Base-by-base conservation (phyloP, 2,113 vertebrate genomes). In the Amazona vittata region DNA sequence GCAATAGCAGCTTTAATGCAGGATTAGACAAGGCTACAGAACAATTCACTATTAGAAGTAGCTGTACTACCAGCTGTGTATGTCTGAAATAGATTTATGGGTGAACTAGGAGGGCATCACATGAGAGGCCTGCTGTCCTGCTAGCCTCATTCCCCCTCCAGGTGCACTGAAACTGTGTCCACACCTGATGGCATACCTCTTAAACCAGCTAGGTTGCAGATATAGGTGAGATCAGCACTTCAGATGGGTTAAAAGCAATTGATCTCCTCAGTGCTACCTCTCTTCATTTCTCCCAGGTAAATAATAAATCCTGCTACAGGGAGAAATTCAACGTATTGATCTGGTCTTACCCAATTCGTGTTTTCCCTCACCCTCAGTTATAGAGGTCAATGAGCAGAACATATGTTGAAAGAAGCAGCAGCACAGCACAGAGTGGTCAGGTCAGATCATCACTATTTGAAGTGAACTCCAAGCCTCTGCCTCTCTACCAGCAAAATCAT, bases 401-500 rank as follows among this genome's bases (percentile, higher is more conserved):
- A 83, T 53, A 62, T 20, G 24, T 41, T 59, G 79, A 94, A 84
- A 88, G 50, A 28, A 83, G 74, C 78, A 79, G 73, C 43, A 95
- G 65, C 39, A 84, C 84, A 76, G 52, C 68, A 90, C 33, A 77
- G 65, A 65, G 75, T 80, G 67, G 78, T 94, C 73, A 83, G 74
- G 95, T 93, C 80, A 79, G 85, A 94, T 44, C 74, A 83, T 85
- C 59, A 78, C 76, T 89, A 22, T 83, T 94, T 83, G 83, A 69
- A 91, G 84, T 92, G 96, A 97, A 89, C 76, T 67, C 93, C 91
- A 71, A 96, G 68, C 80, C 70, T 96, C 89, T 96, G 89, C 88
- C 82, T 94, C 88, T 91, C 63, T 93, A 96, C 91, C 78, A 96
- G 75, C 60, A 96, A 87, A 96, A 94, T 92, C 80, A 62, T 88